A percentile compares a stretch with the other conserved stretches of the same genome.
Conservation (phyloP, 2,888 invertebrate species). For the Anagyrus pseudococci region DNA sequence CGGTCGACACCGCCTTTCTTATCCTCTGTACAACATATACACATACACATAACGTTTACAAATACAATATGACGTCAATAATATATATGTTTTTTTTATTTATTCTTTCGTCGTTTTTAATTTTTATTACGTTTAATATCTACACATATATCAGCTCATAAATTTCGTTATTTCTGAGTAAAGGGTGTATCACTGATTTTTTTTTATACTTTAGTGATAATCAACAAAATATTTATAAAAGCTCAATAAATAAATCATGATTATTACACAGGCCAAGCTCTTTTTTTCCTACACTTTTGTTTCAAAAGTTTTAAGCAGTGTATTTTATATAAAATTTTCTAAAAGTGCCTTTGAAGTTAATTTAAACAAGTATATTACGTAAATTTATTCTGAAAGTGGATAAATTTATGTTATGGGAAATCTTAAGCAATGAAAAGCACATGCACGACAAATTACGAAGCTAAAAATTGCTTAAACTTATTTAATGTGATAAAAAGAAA, state of each 20-base stretch:
- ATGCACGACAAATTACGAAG: slow-evolving; percentile 27
- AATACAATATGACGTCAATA: slow-evolving; percentile 45
- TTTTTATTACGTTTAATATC: slow-evolving; percentile 5
- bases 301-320: no score
- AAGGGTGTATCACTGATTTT: no score
- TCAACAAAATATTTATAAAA: no score
- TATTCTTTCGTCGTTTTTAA: not conserved
- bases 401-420: slow-evolving; percentile 26
- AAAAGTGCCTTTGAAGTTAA: not conserved
- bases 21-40: slow-evolving; percentile 77
- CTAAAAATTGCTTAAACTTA: slow-evolving; percentile 2
- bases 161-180: not conserved
- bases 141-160: slow-evolving; percentile 19
- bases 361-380: not conserved
- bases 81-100: slow-evolving; percentile 8
- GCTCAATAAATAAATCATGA: no score
- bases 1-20: slow-evolving; percentile 92
- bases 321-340: not conserved
- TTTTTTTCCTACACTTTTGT: no score
- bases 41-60: slow-evolving; percentile 63
- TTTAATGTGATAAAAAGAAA: slow-evolving; percentile 9
- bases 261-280: no score
- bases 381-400: slow-evolving; percentile 4
- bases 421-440: slow-evolving; percentile 29
- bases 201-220: not conserved